phyloP scores from a whole-genome alignment of 2,888 invertebrate genomes.

The Parelbella ahira region DNA sequence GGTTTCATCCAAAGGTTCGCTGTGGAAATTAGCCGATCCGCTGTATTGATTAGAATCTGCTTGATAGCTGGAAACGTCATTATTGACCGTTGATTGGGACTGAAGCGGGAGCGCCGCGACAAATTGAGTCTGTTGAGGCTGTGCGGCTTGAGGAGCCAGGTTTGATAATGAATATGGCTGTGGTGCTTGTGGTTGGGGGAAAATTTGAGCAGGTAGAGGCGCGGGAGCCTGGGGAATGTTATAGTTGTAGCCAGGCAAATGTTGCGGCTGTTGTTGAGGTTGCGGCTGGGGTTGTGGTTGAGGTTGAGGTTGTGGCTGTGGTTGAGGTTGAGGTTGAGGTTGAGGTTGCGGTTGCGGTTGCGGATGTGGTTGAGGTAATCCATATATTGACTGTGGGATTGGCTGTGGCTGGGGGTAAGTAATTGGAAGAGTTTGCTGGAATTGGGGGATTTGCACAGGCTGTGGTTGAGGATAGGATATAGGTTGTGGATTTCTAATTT shows the following conservation, averaged over 20 bases:
- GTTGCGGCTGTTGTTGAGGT: constrained; percentile 17
- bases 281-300: constrained; percentile 18
- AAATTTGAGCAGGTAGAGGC: constrained; percentile 25
- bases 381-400: constrained; percentile 17
- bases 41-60: constrained; percentile 60
- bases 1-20: constrained; percentile 56
- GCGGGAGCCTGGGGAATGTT: constrained; percentile 21
- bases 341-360: constrained; percentile 19
- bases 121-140: constrained; percentile 33
- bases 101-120: constrained; percentile 40
- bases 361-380: constrained; percentile 12
- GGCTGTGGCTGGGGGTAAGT: constrained; percentile 29
- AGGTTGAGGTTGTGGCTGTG: constrained; percentile 21
- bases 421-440: constrained; percentile 32
- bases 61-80: constrained; percentile 43
- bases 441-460: too few species aligned
- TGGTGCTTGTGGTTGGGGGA: constrained; percentile 25
- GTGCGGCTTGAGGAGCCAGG: constrained; percentile 31
- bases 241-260: constrained; percentile 14
- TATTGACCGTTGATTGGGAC: constrained; percentile 36
- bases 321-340: constrained; percentile 31
- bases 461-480: constrained; percentile 32
- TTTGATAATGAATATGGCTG: constrained; percentile 25
- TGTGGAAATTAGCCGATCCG: constrained; percentile 42
- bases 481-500: constrained; percentile 31